phyloP scores from a whole-genome alignment of 2,797 vertebrate species.

The Micropoecilia bifurca region DNA sequence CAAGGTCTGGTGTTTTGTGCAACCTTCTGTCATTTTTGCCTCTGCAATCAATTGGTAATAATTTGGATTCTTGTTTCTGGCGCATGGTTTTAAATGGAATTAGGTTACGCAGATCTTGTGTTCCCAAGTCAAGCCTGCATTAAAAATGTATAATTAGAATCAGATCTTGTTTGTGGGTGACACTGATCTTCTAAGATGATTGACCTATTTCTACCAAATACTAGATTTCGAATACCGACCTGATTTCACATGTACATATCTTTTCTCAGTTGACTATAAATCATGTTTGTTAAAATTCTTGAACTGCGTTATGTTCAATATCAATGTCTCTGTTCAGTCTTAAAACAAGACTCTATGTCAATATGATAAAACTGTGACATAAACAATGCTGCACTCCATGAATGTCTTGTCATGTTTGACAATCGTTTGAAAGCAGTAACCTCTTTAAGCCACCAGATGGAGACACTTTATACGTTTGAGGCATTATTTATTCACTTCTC shows the following conservation, averaged over 20 bases:
- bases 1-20: not conserved
- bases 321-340: not conserved
- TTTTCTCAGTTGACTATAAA: not conserved
- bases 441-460: conserved; percentile 63
- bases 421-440: conserved; percentile 6
- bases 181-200: not conserved
- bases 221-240: not conserved
- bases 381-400: not conserved
- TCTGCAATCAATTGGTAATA: not conserved
- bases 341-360: not conserved
- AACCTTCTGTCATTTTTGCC: not conserved
- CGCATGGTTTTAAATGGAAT: not conserved
- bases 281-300: not conserved
- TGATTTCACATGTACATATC: not conserved
- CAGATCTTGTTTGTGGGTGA: not conserved
- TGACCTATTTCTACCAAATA: not conserved
- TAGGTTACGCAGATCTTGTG: not conserved
- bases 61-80: not conserved
- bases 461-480: conserved; percentile 8
- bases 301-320: not conserved
- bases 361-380: not conserved
- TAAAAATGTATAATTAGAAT: not conserved
- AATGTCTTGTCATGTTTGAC: not conserved
- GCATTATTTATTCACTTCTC: not conserved
- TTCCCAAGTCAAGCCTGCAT: not conserved